Evolutionary conservation across 1,140 invertebrate genomes (phyloP), one percentile per base, ranked within the genome.

Genomic region (Delia radicum): DNA sequence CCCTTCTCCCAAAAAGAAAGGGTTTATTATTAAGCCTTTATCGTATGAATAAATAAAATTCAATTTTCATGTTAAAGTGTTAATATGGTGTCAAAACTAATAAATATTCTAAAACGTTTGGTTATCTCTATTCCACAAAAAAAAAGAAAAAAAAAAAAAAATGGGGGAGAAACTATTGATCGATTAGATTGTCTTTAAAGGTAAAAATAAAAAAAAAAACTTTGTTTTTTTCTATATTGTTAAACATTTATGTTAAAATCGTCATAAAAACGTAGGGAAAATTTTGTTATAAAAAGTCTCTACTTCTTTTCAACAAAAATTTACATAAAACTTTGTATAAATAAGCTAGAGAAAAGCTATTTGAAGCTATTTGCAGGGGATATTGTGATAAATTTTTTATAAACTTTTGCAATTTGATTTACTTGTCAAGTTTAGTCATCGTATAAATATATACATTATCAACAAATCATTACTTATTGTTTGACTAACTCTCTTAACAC

Each of bases 11-110:
- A 10, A 10, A 7, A 37, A 37, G 33, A 55, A 55, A 55, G 48
- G 48, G 48, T 55, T 55, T 18, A 55, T 24, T 55, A 55, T 55
- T 55, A 55, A 55, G n/a, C 21, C 48, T 7, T 55, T 1, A 0
- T 55, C 18, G 18, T 21, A 55, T 55, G 48, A 55, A 55, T 55
- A 55, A 55, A 55, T 55, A 55, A 55, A 55, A 55, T 55, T 55
- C 48, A 55, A 55, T 55, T 55, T 55, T 21, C 48, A 55, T 55
- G 48, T 55, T 55, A 55, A 55, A 55, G 48, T 55, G 48, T 55
- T 55, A 55, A 55, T 55, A 55, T 6, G 48, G 24, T 55, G 48
- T 55, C 48, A 21, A n/a, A 55, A 55, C 48, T 55, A 55, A 55
- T 55, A 55, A 55, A 55, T 55, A 55, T 55, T 55, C 48, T 55